Evolutionary conservation across 2,797 vertebrate species (phyloP).

Genomic region (Cottoperca gobio): DNA sequence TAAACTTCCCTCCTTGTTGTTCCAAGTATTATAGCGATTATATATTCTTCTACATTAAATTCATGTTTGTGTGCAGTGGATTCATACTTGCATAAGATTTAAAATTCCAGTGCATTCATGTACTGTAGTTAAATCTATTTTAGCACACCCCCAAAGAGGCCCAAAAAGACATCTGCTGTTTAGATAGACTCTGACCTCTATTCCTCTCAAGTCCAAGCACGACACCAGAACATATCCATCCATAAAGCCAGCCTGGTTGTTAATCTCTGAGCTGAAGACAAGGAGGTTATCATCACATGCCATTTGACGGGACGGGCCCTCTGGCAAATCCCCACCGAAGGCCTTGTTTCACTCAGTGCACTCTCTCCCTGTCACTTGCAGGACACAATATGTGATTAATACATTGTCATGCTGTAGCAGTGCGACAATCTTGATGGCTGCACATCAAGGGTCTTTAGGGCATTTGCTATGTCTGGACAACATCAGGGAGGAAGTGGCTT

Average conservation of each 20-base stretch:
- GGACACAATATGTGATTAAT: constrained; percentile 59
- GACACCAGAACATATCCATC: constrained; percentile 65
- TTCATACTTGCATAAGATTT: neutral
- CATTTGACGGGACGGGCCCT: constrained; percentile 54
- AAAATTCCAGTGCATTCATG: constrained; percentile 6
- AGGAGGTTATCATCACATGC: constrained; percentile 69
- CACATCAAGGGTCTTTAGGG: constrained; percentile 34
- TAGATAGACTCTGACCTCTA: constrained; percentile 79
- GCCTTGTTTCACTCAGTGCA: constrained; percentile 47
- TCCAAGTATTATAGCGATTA: constrained; percentile 5
- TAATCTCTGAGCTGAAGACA: constrained; percentile 68
- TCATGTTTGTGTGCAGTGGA: constrained; percentile 9
- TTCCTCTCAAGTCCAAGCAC: constrained; percentile 60
- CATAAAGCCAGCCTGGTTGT: constrained; percentile 47
- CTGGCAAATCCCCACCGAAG: constrained; percentile 58
- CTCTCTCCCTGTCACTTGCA: constrained; percentile 52
- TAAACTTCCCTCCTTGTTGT: constrained; percentile 15
- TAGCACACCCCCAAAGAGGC: constrained; percentile 65
- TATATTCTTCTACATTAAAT: constrained; percentile 12
- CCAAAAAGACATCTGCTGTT: constrained; percentile 82
- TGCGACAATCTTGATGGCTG: constrained; percentile 36
- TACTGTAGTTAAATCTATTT: constrained; percentile 37
- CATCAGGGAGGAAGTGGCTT: constrained; percentile 8
- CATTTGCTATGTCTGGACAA: constrained; percentile 31
- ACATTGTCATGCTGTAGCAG: constrained; percentile 45